Evolutionary conservation across 2,888 invertebrate genomes (phyloP), one percentile per base, ranked within the genome.

Genomic region (Nephrotoma guestfalica): DNA sequence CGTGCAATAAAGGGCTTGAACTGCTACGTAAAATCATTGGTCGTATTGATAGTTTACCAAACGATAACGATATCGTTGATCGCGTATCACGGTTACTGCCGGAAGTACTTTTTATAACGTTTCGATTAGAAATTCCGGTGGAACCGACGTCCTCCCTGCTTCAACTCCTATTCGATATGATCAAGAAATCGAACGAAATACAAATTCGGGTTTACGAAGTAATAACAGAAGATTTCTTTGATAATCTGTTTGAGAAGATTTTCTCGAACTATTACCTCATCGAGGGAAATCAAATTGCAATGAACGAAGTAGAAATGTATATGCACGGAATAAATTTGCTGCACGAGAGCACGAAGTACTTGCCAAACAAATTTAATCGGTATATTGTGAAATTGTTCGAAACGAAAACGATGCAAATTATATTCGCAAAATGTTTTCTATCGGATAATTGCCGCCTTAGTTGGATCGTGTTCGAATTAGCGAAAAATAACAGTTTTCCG

Each of bases 401-500:
- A 71, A 87, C 88, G 88, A 88, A 90, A 18, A 91, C 90, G 88
- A 89, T 91, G 86, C 91, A 91, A 86, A 89, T 89, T 71, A 89
- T 90, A 2, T 88, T 91, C n/a, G 91, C 91, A 0, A 89, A 90
- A 6, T 90, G 90, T 84, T 89, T 91, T 89, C 87, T 90, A 51
- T 89, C 89, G 42, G 89, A 89, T 6, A 89, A 89, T 41, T 89
- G 90, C 85, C 88, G 88, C 13, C 88, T 91, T 9, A 90, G 90
- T 51, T 86, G 88, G 3, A 90, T 91, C 0, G 89, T 90, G 5
- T 90, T 91, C 40, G 90, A 91, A 87, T 90, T 91, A n/a, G 90
- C 91, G 7, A 90, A 90, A 87, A 90, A 90, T 86, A 89, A 90
- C 47, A 89, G 89, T 87, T 91, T 91, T 87, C 91, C 91, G 11